A percentile compares a stretch with the other conserved stretches of the same genome.
Conservation (phyloP, 2,888 invertebrate genomes). For the Chirona hameri region DNA sequence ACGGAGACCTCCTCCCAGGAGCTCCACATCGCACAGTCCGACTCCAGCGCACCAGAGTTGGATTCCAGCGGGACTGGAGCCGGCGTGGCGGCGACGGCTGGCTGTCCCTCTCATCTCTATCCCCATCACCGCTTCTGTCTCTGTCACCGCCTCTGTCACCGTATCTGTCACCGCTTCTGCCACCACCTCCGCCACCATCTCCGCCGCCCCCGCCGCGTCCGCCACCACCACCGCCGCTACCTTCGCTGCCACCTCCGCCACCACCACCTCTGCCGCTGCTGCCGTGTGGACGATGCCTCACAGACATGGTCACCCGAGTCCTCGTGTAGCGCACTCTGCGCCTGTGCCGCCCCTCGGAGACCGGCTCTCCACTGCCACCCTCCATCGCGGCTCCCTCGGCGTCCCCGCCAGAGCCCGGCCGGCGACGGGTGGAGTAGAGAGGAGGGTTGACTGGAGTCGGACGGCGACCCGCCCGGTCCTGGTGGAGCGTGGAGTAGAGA, state of each 20-base stretch:
- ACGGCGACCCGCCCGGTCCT: too few species aligned
- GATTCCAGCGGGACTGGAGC: constrained; percentile 68
- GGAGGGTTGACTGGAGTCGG: too few species aligned
- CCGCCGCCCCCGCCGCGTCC: too few species aligned
- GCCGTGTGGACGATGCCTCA: not conserved
- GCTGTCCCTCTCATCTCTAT: too few species aligned
- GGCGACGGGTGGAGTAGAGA: not conserved
- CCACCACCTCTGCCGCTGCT: too few species aligned
- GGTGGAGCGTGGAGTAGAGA: too few species aligned
- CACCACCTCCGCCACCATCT: too few species aligned
- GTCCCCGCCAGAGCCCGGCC: not conserved
- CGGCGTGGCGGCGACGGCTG: constrained; percentile 68
- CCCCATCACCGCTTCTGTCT: too few species aligned
- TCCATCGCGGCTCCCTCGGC: not conserved
- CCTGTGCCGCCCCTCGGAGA: not conserved
- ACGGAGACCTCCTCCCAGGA: constrained; percentile 29
- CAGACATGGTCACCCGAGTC: not conserved
- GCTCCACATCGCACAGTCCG: constrained; percentile 44
- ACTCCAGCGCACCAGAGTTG: constrained; percentile 63
- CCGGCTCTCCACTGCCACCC: not conserved
- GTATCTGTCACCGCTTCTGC: too few species aligned
- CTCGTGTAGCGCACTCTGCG: not conserved
- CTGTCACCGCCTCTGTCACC: too few species aligned
- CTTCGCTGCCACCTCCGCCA: too few species aligned
- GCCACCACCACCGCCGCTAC: too few species aligned